Evolutionary conservation across 2,797 vertebrate genomes (phyloP).

Genomic region (Diplodus puntazzo): DNA sequence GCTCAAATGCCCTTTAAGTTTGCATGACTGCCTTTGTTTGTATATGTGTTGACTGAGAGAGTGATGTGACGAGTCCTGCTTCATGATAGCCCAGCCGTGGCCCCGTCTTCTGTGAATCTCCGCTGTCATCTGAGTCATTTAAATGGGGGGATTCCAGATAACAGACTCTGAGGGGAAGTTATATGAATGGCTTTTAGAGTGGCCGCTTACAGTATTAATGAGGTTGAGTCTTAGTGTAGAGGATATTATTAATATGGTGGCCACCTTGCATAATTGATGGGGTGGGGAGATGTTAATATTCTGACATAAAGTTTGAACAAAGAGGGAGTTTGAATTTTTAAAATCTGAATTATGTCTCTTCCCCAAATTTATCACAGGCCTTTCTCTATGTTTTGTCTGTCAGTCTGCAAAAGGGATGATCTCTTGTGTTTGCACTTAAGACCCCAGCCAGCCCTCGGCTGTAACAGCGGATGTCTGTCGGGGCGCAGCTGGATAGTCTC

Average conservation of each 20-base stretch:
- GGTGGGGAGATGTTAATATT: slow-evolving; percentile 40
- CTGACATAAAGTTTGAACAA: slow-evolving; percentile 36
- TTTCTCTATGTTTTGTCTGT: not conserved
- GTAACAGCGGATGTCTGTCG: slow-evolving; percentile 42
- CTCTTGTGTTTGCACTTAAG: slow-evolving; percentile 33
- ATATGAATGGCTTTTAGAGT: slow-evolving; percentile 80
- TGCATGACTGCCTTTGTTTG: slow-evolving; percentile 45
- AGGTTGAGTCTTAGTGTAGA: slow-evolving; percentile 63
- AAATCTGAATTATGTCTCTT: slow-evolving; percentile 12
- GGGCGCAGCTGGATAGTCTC: slow-evolving; percentile 43
- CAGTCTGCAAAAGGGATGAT: slow-evolving; percentile 11
- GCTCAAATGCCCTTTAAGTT: slow-evolving; percentile 44
- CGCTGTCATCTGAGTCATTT: slow-evolving; percentile 55
- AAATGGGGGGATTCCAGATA: slow-evolving; percentile 43
- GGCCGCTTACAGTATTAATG: slow-evolving; percentile 76
- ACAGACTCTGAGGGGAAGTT: slow-evolving; percentile 54
- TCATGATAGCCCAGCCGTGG: slow-evolving; percentile 41
- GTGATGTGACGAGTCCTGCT: slow-evolving; percentile 48
- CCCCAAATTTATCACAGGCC: not conserved
- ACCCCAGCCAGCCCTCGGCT: slow-evolving; percentile 35
- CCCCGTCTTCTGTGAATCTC: slow-evolving; percentile 34
- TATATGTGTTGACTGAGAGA: slow-evolving; percentile 40
- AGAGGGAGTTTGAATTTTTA: slow-evolving; percentile 12
- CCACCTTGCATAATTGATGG: slow-evolving; percentile 71
- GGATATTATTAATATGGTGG: slow-evolving; percentile 69